A percentile compares a stretch with the other conserved stretches of the same genome.
These are phyloP conservation scores for Drosophila sordidula DNA, from an alignment of 2,888 invertebrate genomes.

Conservation along the genomic window DNA sequence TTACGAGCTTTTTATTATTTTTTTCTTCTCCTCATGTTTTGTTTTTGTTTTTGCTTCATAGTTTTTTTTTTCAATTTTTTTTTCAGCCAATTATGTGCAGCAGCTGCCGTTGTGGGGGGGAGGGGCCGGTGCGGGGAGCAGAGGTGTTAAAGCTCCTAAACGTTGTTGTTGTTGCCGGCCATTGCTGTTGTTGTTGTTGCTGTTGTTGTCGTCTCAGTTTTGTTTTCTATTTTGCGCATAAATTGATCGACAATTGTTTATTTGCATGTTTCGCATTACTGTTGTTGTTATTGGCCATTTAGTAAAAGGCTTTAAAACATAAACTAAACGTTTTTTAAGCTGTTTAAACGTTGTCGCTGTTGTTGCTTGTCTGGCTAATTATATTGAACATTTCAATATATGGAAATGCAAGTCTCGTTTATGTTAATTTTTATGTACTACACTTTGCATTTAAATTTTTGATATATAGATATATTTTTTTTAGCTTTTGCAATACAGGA, in stretches of 20 bases:
- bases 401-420: conserved; percentile 30
- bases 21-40: conserved; percentile 46
- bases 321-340: conserved; percentile 59
- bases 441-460: conserved; percentile 14
- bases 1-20: conserved; percentile 64
- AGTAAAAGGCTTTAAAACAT: conserved; percentile 56
- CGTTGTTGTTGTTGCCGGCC: conserved; percentile 44
- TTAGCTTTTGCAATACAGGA: conserved; percentile 31
- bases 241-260: conserved; percentile 59
- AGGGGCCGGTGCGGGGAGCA: conserved; percentile 11
- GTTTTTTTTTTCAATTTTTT: conserved; percentile 12
- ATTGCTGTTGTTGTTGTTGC: conserved; percentile 30
- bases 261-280: conserved; percentile 42
- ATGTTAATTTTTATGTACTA: conserved; percentile 38
- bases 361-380: conserved; percentile 48
- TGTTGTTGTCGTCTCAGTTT: conserved; percentile 47
- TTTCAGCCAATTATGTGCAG: conserved; percentile 76
- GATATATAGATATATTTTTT: background rate
- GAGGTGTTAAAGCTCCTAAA: conserved; percentile 62
- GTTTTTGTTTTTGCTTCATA: conserved; percentile 26
- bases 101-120: conserved; percentile 63
- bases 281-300: conserved; percentile 45
- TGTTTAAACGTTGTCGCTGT: conserved; percentile 25
- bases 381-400: conserved; percentile 54
- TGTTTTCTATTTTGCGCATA: conserved; percentile 55